Evolutionary conservation across 1,140 invertebrate species (phyloP), one percentile per base, ranked within the genome.

Genomic region (Dreissena polymorpha): DNA sequence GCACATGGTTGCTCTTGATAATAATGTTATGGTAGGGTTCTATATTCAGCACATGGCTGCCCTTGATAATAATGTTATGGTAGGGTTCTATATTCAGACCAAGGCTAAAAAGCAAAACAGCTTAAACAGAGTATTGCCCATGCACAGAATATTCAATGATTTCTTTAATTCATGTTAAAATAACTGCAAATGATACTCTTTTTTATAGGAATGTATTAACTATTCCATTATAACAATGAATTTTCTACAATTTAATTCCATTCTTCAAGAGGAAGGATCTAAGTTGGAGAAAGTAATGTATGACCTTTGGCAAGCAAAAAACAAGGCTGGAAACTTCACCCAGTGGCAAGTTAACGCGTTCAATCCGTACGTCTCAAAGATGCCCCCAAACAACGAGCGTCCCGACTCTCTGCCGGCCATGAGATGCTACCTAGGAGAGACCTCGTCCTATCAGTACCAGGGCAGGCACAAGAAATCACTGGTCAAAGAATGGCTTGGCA

Each of bases 351-450:
- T 74, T 21, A 72, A 64, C 21, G 71, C 80, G 50, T 83, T 68
- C 25, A 73, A 21, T 60, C 64, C 80, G 68, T 57, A 69, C 25
- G 10, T 39, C 25, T 16, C 27, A 39, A 49, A 39, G n/a, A 53
- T 82, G 49, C 79, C 79, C 10, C 79, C 79, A 25, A 82, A 82
- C 14, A 82, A 55, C 64, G 49, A n/a, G 23, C 16, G 55, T 14
- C 81, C 81, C 25, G 25, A 77, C 0, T 64, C 51, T 23, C 50
- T 83, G 51, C 81, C 81, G 0, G 51, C 72, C 23, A 25, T 83
- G n/a, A n/a, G 81, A 51, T 83, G 81, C 64, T 83, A 76, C 72
- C 74, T 83, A 12, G 81, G 81, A n/a, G 81, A 83, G 29, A 67
- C 73, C 12, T 83, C 81, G 25, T 39, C 39, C 12, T 83, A 83